Evolutionary conservation across 1,140 invertebrate genomes (phyloP), one percentile per base, ranked within the genome.

Genomic region (Papilio machaon): DNA sequence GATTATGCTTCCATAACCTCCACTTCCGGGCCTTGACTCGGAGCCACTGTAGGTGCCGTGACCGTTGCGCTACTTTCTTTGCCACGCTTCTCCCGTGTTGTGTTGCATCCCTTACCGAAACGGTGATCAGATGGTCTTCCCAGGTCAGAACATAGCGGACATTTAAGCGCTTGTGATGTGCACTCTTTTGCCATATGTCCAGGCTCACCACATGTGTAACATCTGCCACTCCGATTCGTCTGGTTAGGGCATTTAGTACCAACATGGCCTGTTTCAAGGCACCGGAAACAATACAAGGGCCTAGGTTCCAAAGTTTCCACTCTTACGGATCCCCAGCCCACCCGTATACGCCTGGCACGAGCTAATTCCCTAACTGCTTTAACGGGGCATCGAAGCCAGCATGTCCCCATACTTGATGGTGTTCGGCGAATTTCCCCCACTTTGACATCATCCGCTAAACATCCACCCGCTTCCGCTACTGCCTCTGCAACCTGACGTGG

Each of bases 401-500:
- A 81, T 0, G 83, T 75, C 0, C 84, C 82, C 6, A 84, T 17
- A n/a, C 77, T 73, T 0, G 15, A 52, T 7, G 46, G 13, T 0
- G 30, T 52, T 10, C 43, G n/a, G 0, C 81, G 77, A 10, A 85
- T 84, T 17, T 84, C 78, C 10, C 82, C 86, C 0, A 82, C 81
- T 47, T 84, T 83, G 0, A 87, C 17, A 2, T 81, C 60, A 0
- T 80, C 73, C 3, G 54, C 49, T 0, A 74, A 15, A 17, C 86
- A 87, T 11, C 64, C 82, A n/a, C 80, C 83, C 1, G 49, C 78
- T 23, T 67, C 30, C 5, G 86, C 86, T 9, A 87, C 46, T 30
- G 83, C 84, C 15, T 54, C 49, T 15, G 76, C 83, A 0, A 87
- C 75, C 6, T 87, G 84, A 9, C 80, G 47, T 52, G 54, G 19